phyloP scores from a whole-genome alignment of 2,888 invertebrate species.

The Microctonus aethiopoides region DNA sequence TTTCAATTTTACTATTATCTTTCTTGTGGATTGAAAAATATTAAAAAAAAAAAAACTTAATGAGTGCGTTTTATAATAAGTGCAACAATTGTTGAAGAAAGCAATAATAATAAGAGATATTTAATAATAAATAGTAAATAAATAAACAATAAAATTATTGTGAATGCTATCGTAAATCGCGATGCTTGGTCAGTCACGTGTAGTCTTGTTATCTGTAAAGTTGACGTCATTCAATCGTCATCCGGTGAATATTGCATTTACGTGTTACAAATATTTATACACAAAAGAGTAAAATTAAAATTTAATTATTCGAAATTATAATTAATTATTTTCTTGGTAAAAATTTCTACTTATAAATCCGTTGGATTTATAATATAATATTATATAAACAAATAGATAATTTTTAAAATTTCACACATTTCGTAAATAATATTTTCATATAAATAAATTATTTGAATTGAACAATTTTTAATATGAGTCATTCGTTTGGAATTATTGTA shows the following conservation, averaged over 20 bases:
- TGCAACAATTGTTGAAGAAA: not conserved
- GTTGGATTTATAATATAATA: no score
- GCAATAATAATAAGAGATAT: not conserved
- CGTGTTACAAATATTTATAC: no score
- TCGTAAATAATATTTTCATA: not conserved
- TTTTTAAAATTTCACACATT: not conserved
- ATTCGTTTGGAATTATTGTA: not conserved
- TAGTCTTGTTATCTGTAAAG: constrained; percentile 19
- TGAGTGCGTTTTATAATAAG: not conserved
- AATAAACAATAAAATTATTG: constrained; percentile 11
- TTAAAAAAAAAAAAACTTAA: not conserved
- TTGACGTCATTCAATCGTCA: constrained; percentile 37
- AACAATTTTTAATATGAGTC: not conserved
- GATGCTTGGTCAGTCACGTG: constrained; percentile 31
- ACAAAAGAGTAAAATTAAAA: no score
- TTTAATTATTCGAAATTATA: no score
- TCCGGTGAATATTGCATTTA: constrained; percentile 24
- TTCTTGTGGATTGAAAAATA: not conserved
- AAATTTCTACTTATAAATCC: no score
- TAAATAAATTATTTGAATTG: not conserved
- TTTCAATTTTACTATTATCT: not conserved
- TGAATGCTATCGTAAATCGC: constrained; percentile 6
- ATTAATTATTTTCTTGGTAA: no score
- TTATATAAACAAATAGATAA: not conserved
- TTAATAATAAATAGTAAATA: not conserved